Percentiles rank a stretch among this genome's conserved stretches.
Conservation (phyloP, 2,797 vertebrate genomes). For the Ctenopoma kingsleyae region DNA sequence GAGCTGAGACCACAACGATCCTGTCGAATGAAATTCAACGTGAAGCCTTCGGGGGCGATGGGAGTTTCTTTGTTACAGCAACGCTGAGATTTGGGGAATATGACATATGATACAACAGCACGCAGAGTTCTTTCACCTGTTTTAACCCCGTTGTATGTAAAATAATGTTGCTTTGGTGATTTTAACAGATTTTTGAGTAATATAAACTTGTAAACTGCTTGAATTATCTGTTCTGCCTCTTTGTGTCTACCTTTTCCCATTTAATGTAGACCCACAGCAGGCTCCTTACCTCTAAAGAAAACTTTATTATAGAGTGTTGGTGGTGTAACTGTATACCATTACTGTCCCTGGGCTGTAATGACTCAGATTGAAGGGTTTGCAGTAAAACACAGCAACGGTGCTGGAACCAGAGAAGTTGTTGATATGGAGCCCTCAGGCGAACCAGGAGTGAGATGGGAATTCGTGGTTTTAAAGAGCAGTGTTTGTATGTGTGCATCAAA, state of each 20-base stretch:
- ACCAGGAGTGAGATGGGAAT: conserved; percentile 30
- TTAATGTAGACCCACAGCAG: conserved; percentile 43
- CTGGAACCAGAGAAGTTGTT: conserved; percentile 56
- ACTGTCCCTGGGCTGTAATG: conserved; percentile 80
- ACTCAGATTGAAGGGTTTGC: conserved; percentile 77
- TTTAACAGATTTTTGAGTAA: conserved; percentile 3
- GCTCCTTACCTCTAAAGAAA: conserved; percentile 65
- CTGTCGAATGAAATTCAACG: conserved; percentile 49
- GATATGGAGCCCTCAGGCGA: conserved; percentile 48
- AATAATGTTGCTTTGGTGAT: conserved; percentile 14
- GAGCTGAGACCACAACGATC: conserved; percentile 53
- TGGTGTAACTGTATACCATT: conserved; percentile 81
- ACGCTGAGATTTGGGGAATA: conserved; percentile 52
- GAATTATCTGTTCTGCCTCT: conserved; percentile 32
- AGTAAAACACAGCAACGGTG: conserved; percentile 63
- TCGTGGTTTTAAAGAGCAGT: conserved; percentile 41
- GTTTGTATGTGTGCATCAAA: conserved; percentile 37
- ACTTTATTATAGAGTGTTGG: conserved; percentile 82
- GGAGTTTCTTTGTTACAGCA: conserved; percentile 60
- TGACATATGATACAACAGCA: conserved; percentile 63
- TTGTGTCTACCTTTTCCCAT: conserved; percentile 34
- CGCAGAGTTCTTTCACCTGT: conserved; percentile 48
- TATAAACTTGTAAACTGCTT: conserved; percentile 46
- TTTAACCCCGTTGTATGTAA: conserved; percentile 55
- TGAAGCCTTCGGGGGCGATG: conserved; percentile 40